A percentile compares a stretch with the other conserved stretches of the same genome.
phyloP scores from a whole-genome alignment of 2,797 vertebrate genomes.

The Catostomus latipinnis region DNA sequence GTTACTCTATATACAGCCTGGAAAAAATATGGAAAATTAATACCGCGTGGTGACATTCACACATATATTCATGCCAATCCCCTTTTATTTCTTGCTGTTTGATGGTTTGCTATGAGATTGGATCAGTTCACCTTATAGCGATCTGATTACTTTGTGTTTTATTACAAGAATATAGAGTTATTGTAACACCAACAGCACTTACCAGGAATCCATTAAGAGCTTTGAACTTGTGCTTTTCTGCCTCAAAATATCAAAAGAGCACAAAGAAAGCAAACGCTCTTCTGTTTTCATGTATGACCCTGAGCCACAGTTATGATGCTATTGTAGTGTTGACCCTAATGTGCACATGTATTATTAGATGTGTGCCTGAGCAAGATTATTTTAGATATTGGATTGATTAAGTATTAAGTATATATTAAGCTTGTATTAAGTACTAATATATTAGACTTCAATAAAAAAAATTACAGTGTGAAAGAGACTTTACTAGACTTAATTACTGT shows the following conservation, averaged over 20 bases:
- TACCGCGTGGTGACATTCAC: too few species aligned
- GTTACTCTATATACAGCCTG: neutral
- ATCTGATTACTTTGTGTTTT: neutral
- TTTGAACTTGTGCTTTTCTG: slow-evolving; percentile 21
- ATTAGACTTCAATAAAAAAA: too few species aligned
- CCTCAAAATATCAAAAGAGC: slow-evolving; percentile 1
- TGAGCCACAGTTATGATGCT: neutral
- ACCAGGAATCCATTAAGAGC: neutral
- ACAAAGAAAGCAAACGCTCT: neutral
- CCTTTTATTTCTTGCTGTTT: neutral
- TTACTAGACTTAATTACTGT: too few species aligned
- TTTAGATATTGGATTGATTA: neutral
- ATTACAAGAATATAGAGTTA: slow-evolving; percentile 10
- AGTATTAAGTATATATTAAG: neutral
- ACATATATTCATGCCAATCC: neutral
- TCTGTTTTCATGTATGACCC: neutral
- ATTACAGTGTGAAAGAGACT: too few species aligned
- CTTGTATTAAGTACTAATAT: neutral
- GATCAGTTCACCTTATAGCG: slow-evolving; percentile 4
- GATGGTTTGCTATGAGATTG: neutral
- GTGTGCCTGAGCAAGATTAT: neutral
- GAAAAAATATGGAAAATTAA: too few species aligned
- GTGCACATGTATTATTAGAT: neutral
- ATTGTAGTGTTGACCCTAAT: neutral
- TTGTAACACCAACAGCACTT: slow-evolving; percentile 27